phyloP scores from a whole-genome alignment of 2,888 invertebrate genomes.

The Rhodophaea formosa region DNA sequence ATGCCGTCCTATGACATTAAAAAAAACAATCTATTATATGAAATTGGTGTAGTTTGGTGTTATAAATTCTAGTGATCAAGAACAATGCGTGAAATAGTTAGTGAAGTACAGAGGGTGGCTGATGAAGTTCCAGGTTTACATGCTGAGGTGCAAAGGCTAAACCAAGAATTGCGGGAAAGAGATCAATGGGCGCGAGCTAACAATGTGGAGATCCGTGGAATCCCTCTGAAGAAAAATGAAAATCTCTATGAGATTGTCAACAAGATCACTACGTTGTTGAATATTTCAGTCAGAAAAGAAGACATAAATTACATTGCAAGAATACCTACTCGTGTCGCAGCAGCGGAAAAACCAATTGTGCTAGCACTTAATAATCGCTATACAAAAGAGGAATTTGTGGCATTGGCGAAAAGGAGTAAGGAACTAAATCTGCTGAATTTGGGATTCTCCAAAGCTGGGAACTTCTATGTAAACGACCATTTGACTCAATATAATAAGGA shows the following conservation, averaged over 20 bases:
- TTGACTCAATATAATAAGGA: not conserved
- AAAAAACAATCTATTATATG: too few species aligned
- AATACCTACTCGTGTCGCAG: not conserved
- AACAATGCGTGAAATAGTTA: too few species aligned
- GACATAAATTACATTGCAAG: not conserved
- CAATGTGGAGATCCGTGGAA: slow-evolving; percentile 1
- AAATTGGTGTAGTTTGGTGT: too few species aligned
- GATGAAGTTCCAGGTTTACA: not conserved
- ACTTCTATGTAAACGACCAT: not conserved
- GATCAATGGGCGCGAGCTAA: too few species aligned
- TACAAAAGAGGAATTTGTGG: not conserved
- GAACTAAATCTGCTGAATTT: not conserved
- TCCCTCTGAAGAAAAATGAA: slow-evolving; percentile 1
- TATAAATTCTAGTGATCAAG: too few species aligned
- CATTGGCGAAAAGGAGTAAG: not conserved
- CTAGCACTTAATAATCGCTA: not conserved
- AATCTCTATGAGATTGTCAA: not conserved
- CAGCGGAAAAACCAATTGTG: not conserved
- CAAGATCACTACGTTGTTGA: not conserved
- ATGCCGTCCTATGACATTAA: too few species aligned
- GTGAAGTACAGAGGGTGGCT: not conserved
- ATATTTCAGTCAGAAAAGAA: not conserved
- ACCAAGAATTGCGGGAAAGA: slow-evolving; percentile 4
- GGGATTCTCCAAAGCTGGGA: not conserved
- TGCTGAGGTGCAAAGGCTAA: not conserved